Evolutionary conservation across 2,888 invertebrate species (phyloP), one percentile per base, ranked within the genome.

Genomic region (Xylocampa areola): DNA sequence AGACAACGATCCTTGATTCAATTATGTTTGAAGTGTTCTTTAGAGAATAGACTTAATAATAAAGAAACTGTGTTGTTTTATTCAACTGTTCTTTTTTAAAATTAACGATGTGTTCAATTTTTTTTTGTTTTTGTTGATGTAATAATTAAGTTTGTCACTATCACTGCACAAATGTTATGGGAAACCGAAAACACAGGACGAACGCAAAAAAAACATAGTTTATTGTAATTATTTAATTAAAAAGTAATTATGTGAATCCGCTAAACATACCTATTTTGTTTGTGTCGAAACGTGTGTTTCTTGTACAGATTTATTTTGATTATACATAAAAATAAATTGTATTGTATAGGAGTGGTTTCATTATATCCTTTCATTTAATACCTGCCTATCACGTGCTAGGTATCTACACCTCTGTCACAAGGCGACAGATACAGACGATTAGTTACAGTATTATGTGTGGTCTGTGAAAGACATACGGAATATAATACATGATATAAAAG

Each of bases 291-390:
- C 10, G 51, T 64, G 49, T 61, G 65, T 60, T 51, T 67, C 51
- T 45, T 72, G 69, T 75, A 75, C 66, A 62, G 57, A 62, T 64
- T 74, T 67, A 58, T 66, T 77, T 73, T 57, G 27, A 66, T 53
- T 68, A 68, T 70, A 68, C 73, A 73, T 73, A 62, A 68, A 71
- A 75, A 75, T 59, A 75, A 77, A 77, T 67, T 68, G 67, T 77
- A 76, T 68, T 67, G 41, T 63, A 67, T 57, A 66, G 29, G 27
- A 41, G 47, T 68, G 16, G 65, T 75, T 77, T 77, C 39, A 61
- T 73, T 59, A 7, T 13, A 32, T 43, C 32, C 41, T 19, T 5
- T n/a, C n/a, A 13, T 1, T 13, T 7, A 2, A 2, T 33, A 33
- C n/a, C n/a, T n/a, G n/a, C n/a, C n/a, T n/a, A n/a, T n/a, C n/a